phyloP scores from a whole-genome alignment of 2,888 invertebrate genomes.

The Leucoma salicis region DNA sequence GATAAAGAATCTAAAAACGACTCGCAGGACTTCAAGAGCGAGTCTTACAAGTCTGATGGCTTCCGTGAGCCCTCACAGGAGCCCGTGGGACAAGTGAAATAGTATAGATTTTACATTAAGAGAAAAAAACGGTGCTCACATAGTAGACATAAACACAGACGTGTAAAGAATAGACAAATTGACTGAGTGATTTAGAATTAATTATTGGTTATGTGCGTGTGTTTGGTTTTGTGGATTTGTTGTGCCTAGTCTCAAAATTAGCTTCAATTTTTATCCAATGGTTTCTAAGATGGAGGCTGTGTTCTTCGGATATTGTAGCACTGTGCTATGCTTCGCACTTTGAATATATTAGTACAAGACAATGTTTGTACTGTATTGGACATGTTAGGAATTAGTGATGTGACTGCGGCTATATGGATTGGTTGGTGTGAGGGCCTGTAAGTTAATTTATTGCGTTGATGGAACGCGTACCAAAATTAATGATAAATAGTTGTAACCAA shows the following conservation, averaged over 20 bases:
- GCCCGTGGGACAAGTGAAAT: slow-evolving; percentile 66
- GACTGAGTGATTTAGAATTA: slow-evolving; percentile 36
- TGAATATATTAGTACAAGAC: slow-evolving; percentile 28
- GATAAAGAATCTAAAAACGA: slow-evolving; percentile 39
- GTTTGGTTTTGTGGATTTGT: slow-evolving; percentile 28
- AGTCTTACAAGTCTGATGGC: slow-evolving; percentile 50
- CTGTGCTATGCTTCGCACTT: slow-evolving; percentile 31
- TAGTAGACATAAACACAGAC: slow-evolving; percentile 13
- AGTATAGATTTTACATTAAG: slow-evolving; percentile 53
- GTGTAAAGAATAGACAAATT: slow-evolving; percentile 34
- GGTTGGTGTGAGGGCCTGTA: slow-evolving; percentile 17
- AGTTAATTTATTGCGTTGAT: slow-evolving; percentile 33
- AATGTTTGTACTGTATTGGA: slow-evolving; percentile 5
- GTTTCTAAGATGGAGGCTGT: slow-evolving; percentile 32
- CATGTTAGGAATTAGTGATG: slow-evolving; percentile 6
- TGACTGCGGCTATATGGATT: slow-evolving; percentile 6
- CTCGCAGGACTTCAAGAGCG: slow-evolving; percentile 47
- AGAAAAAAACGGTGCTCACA: slow-evolving; percentile 46
- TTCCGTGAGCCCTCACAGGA: slow-evolving; percentile 61
- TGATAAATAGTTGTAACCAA: slow-evolving; percentile 47
- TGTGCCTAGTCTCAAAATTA: slow-evolving; percentile 35
- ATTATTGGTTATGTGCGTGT: slow-evolving; percentile 19
- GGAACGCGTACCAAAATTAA: slow-evolving; percentile 46
- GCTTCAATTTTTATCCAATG: slow-evolving; percentile 24
- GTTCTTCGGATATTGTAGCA: slow-evolving; percentile 30